Conservation (phyloP, 2,888 invertebrate genomes). For the Protula sp. region DNA sequence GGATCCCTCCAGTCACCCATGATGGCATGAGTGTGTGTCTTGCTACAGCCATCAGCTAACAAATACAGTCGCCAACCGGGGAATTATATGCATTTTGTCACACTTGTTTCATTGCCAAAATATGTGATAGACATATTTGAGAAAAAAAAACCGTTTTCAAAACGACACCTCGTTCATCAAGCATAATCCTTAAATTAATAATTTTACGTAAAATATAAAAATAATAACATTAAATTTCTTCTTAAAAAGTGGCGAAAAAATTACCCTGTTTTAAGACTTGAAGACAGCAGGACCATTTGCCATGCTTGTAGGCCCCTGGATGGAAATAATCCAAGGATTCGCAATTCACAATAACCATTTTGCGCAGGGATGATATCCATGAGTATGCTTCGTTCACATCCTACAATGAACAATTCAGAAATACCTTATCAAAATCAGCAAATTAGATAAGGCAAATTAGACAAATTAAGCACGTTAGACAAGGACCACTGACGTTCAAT, state of each 20-base stretch:
- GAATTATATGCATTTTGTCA: not conserved
- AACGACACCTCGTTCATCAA: too few relatives aligned
- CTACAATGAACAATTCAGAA: too few relatives aligned
- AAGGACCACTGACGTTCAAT: too few relatives aligned
- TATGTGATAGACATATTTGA: not conserved
- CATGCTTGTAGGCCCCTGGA: conserved; percentile 30
- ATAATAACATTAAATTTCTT: too few relatives aligned
- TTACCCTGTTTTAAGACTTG: not conserved
- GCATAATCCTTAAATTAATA: too few relatives aligned
- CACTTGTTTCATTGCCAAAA: not conserved
- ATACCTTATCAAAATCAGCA: too few relatives aligned
- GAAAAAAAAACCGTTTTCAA: too few relatives aligned
- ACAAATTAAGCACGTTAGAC: too few relatives aligned
- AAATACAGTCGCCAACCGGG: too few relatives aligned
- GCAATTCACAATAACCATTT: conserved; percentile 30
- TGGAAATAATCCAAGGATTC: conserved; percentile 29
- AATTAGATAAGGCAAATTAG: too few relatives aligned
- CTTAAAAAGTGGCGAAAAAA: too few relatives aligned
- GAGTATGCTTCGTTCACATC: conserved; percentile 33
- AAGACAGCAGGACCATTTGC: conserved; percentile 33
- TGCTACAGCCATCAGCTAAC: conserved; percentile 31
- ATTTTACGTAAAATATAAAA: too few relatives aligned
- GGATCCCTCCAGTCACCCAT: conserved; percentile 37
- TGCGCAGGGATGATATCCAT: conserved; percentile 35
- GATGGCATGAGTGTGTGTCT: conserved; percentile 31